Evolutionary conservation across 2,888 invertebrate species (phyloP).

Genomic region (Nycteola revayana): DNA sequence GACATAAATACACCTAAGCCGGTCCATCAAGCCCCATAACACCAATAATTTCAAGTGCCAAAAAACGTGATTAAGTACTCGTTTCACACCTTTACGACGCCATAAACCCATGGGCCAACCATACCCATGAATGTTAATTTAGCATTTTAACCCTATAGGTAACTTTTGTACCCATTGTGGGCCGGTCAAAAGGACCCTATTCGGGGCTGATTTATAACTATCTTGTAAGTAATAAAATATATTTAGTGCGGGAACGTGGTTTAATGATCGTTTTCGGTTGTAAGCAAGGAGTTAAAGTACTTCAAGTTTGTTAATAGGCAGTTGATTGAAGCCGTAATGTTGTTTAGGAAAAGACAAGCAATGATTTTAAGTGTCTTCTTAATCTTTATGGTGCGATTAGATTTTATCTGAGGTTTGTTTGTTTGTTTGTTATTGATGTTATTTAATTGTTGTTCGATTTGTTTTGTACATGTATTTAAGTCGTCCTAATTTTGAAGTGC

Average conservation of each 20-base stretch:
- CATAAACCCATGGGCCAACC: constrained; percentile 30
- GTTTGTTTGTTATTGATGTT: no score
- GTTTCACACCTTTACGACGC: constrained; percentile 51
- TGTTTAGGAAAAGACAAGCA: no score
- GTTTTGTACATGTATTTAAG: no score
- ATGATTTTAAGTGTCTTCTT: no score
- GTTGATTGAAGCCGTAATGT: no score
- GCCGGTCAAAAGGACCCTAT: constrained; percentile 35
- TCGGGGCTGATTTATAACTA: constrained; percentile 42
- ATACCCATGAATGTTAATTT: constrained; percentile 48
- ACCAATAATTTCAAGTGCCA: constrained; percentile 26
- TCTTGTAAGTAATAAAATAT: constrained; percentile 44
- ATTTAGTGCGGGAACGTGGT: constrained; percentile 46
- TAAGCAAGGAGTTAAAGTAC: constrained; percentile 26
- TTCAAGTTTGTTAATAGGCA: constrained; percentile 12
- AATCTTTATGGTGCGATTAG: no score
- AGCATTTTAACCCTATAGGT: constrained; percentile 42
- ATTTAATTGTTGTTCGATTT: no score
- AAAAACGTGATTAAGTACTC: constrained; percentile 36
- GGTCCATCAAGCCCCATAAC: constrained; percentile 8
- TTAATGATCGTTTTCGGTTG: constrained; percentile 36
- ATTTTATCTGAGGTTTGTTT: no score
- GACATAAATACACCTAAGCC: constrained; percentile 16
- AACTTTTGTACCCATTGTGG: constrained; percentile 7
- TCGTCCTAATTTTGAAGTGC: no score